Conservation (phyloP, 2,797 vertebrate genomes). For the Periparus ater region DNA sequence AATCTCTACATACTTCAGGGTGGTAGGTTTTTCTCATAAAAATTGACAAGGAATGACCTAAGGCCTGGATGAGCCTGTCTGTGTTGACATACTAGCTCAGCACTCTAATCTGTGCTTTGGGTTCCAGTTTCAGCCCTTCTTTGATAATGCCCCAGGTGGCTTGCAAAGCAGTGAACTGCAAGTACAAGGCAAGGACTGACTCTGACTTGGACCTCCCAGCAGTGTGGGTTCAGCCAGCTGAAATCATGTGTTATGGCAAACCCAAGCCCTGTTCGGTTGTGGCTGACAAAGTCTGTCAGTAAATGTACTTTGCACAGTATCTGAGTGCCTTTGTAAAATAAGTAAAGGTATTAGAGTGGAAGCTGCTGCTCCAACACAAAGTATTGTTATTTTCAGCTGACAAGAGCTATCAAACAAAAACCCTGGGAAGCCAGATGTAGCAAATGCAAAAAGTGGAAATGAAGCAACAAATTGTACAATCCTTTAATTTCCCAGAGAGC, state of each 20-base stretch:
- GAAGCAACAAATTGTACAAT: neutral
- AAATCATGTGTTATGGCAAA: neutral
- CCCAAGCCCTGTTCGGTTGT: neutral
- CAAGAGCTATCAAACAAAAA: neutral
- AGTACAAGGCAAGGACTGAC: neutral
- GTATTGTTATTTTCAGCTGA: slow-evolving; percentile 33
- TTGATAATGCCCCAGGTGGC: neutral
- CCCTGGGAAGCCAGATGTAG: neutral
- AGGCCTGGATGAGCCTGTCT: neutral
- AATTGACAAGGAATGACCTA: neutral
- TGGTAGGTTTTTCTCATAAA: neutral
- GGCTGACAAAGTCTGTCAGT: neutral
- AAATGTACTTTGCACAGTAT: neutral
- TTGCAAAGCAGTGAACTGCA: neutral
- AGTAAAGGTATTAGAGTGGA: neutral
- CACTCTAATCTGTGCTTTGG: neutral
- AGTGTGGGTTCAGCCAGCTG: neutral
- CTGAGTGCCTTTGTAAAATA: neutral
- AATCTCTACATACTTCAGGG: neutral
- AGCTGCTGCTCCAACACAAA: neutral
- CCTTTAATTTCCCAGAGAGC: neutral
- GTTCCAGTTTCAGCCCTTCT: neutral
- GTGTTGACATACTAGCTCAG: neutral
- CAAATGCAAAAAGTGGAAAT: neutral
- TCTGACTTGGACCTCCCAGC: neutral